Conservation (phyloP, 2,113 vertebrate genomes). For the Hydrolagus affinis region DNA sequence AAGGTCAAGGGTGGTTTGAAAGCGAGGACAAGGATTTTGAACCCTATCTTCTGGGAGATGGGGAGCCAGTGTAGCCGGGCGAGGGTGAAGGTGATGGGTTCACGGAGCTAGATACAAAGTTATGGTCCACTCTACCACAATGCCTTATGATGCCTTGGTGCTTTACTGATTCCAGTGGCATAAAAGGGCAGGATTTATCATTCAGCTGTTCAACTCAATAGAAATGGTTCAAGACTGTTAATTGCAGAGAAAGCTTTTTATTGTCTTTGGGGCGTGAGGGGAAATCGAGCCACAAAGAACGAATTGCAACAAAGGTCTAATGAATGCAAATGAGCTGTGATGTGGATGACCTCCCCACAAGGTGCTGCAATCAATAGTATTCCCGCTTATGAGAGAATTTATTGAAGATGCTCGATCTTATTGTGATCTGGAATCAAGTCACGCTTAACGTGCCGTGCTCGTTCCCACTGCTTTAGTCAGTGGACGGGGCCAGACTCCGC, state of each 20-base stretch:
- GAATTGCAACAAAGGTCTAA: not conserved
- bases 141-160: not conserved
- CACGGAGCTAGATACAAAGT: not conserved
- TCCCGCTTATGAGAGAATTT: not conserved
- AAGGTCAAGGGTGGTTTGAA: no score
- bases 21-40: no score
- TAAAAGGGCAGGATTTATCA: not conserved
- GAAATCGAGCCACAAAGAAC: not conserved
- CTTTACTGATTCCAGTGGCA: not conserved
- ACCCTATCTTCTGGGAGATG: no score
- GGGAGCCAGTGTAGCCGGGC: no score
- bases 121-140: not conserved
- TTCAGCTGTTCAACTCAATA: not conserved
- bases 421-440: not conserved
- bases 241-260: constrained; percentile 20
- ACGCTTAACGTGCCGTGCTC: not conserved
- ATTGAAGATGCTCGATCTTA: not conserved
- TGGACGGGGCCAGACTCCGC: no score
- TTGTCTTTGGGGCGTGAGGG: not conserved
- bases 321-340: not conserved
- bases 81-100: no score
- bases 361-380: not conserved
- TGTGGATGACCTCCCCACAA: not conserved
- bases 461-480: not conserved
- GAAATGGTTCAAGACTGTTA: not conserved